Base-by-base conservation (phyloP, 2,113 vertebrate species). In the Axis porcinus region DNA sequence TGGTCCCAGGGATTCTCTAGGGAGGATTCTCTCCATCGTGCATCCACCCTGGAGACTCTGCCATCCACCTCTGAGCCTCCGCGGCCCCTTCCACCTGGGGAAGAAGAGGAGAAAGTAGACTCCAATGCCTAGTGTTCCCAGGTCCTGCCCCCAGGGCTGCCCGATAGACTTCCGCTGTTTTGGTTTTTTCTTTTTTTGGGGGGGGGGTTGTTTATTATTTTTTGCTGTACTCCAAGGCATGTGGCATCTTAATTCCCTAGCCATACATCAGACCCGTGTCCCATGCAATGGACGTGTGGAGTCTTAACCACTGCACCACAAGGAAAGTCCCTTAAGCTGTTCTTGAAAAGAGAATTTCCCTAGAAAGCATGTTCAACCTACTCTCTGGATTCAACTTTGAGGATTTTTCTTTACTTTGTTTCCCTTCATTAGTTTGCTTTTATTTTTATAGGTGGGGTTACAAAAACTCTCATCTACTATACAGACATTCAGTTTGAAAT, bases 401-500 rank as follows among this genome's bases (percentile, higher is more conserved):
- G 33, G n/a, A 17, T 3, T 52, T 91, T 60, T 62, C n/a, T 67
- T 62, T 16, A 19, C 45, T 67, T 70, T 19, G 7, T 70, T 96
- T 78, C 33, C 23, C 52, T 79, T 79, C 23, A 19, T 47, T 57
- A 76, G 6, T 90, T 97, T 93, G 96, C 30, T 96, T 89, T 90
- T 43, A 57, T 98, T 98, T 96, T 96, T 98, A 94, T 97, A 91
- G 0, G 3, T 91, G 47, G 93, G 90, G 91, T 86, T 28, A 95
- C 19, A 78, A 86, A 96, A 87, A 23, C 94, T 98, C 87, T 5
- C 87, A 2, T 98, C 94, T 97, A 15, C 3, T 97, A 91, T 93
- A 93, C 76, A 97, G 84, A 95, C 78, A 97, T 96, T 97, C 95
- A 82, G 91, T 97, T 94, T 97, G 97, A 97, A 97, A 94, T 86